Conservation (phyloP, 1,140 invertebrate genomes). For the Diachasmimorpha longicaudata region DNA sequence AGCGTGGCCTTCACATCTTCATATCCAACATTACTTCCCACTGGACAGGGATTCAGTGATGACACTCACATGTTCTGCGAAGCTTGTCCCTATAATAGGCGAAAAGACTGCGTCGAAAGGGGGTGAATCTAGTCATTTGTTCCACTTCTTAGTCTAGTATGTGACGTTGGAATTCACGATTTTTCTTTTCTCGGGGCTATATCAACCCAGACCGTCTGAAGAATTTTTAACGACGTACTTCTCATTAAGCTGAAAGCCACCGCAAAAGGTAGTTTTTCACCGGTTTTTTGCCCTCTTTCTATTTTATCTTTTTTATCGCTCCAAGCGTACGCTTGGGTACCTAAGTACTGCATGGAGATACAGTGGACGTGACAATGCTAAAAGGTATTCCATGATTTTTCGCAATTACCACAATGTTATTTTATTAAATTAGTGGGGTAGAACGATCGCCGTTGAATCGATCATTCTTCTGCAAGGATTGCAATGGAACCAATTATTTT, state of each 20-base stretch:
- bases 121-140: background rate
- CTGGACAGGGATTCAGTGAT: background rate
- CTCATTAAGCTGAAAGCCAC: conserved; percentile 18
- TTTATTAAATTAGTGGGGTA: background rate
- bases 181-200: conserved; percentile 25
- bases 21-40: background rate
- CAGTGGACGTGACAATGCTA: background rate
- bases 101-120: no score
- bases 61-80: no score
- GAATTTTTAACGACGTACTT: conserved; percentile 22
- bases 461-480: no score
- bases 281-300: background rate
- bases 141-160: background rate
- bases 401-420: background rate
- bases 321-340: background rate
- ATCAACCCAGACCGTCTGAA: conserved; percentile 1
- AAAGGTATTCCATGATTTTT: background rate
- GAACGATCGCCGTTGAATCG: background rate
- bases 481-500: no score
- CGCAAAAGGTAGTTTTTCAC: background rate
- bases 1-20: no score
- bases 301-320: background rate
- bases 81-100: no score
- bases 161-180: background rate
- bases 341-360: background rate